phyloP scores from a whole-genome alignment of 2,888 invertebrate genomes.

The Bombylius discolor region DNA sequence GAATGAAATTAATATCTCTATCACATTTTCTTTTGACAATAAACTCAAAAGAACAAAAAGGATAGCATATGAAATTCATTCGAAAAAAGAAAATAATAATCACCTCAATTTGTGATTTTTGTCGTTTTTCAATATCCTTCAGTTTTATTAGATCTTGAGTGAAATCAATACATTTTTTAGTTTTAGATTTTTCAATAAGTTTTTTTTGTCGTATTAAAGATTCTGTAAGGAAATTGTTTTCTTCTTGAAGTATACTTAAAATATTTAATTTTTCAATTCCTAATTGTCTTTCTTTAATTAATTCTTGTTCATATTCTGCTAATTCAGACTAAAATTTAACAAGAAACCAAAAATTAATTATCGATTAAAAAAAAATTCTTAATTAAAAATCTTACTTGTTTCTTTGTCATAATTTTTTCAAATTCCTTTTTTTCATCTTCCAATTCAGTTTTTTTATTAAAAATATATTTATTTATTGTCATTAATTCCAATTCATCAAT shows the following conservation, averaged over 20 bases:
- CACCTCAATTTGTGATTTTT: slow-evolving; percentile 42
- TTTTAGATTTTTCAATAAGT: slow-evolving; percentile 11
- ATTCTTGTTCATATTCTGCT: slow-evolving; percentile 22
- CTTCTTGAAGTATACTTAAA: slow-evolving; percentile 41
- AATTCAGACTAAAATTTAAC: neutral
- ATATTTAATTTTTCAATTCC: slow-evolving; percentile 45
- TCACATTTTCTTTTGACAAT: no score
- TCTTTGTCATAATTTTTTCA: slow-evolving; percentile 34
- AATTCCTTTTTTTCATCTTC: slow-evolving; percentile 37
- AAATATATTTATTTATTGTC: slow-evolving; percentile 41
- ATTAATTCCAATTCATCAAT: slow-evolving; percentile 44
- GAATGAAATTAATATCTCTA: no score
- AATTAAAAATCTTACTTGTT: slow-evolving; percentile 24
- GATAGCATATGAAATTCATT: no score
- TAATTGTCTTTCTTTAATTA: slow-evolving; percentile 38
- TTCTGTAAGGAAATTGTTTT: slow-evolving; percentile 38
- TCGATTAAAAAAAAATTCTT: neutral
- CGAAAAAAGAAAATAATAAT: neutral
- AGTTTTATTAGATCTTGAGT: slow-evolving; percentile 26
- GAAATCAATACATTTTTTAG: neutral
- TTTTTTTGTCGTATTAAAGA: slow-evolving; percentile 32
- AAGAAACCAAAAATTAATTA: neutral
- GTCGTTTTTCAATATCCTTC: slow-evolving; percentile 30
- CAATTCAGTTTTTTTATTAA: slow-evolving; percentile 40
- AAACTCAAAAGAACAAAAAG: no score